Percentiles rank a stretch among this genome's conserved stretches.
Conservation (phyloP, 2,797 vertebrate genomes). For the Pyrocephalus nanus region DNA sequence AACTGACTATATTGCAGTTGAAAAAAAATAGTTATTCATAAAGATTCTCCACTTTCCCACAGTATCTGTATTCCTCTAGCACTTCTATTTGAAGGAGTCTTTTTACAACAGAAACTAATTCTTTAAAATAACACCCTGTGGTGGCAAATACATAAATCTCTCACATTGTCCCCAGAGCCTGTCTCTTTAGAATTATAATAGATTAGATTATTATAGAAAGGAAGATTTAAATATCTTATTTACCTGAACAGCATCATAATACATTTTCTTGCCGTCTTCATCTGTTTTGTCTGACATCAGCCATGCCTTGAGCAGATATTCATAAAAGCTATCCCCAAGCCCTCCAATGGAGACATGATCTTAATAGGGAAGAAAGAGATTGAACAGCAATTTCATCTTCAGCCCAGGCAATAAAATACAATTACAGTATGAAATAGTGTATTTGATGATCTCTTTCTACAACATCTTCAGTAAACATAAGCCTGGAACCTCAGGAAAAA, state of each 20-base stretch:
- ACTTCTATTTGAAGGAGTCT: neutral
- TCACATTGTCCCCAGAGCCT: neutral
- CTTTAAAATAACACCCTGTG: neutral
- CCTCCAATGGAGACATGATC: constrained; percentile 97
- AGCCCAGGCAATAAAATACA: constrained; percentile 39
- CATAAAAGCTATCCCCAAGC: constrained; percentile 98
- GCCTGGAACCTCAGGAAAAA: neutral
- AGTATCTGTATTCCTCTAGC: neutral
- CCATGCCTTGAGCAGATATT: constrained; percentile 98
- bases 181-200: constrained; percentile 31
- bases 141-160: constrained; percentile 14
- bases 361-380: constrained; percentile 72
- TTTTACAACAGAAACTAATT: neutral
- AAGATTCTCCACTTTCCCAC: neutral
- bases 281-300: constrained; percentile 96
- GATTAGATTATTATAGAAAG: constrained; percentile 34
- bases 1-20: neutral
- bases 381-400: constrained; percentile 49
- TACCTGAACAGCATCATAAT: constrained; percentile 97
- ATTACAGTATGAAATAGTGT: constrained; percentile 20
- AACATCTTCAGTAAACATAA: neutral
- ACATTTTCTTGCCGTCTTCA: constrained; percentile 93
- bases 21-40: neutral
- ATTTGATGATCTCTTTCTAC: neutral
- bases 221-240: constrained; percentile 59